Percentiles rank a stretch among this genome's conserved stretches.
phyloP scores from a whole-genome alignment of 1,140 invertebrate genomes.

The Potamilus streckersoni region DNA sequence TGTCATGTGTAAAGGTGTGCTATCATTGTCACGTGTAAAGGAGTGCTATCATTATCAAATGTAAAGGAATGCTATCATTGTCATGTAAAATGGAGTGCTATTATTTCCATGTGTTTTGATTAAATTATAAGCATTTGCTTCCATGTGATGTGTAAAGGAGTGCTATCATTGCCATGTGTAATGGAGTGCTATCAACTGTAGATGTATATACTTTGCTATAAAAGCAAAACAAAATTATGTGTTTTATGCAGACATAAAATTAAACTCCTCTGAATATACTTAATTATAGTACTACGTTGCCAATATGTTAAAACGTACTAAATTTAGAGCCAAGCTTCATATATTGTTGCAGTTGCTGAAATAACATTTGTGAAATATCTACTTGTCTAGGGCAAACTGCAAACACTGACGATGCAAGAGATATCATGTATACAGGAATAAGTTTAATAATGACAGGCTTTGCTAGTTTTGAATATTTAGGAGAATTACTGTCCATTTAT shows the following conservation, averaged over 20 bases:
- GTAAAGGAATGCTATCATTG: too few species aligned
- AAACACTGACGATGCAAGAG: conserved; percentile 1
- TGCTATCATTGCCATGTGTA: too few species aligned
- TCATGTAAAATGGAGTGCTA: too few species aligned
- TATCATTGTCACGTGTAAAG: too few species aligned
- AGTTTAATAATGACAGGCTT: conserved; percentile 13
- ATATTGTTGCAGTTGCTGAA: conserved; percentile 4
- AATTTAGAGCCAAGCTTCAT: not conserved
- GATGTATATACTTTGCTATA: conserved; percentile 8
- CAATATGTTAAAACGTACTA: not conserved
- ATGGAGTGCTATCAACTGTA: conserved; percentile 1
- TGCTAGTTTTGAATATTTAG: conserved; percentile 6
- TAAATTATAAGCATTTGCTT: too few species aligned
- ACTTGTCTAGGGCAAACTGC: conserved; percentile 11
- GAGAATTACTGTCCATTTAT: not conserved
- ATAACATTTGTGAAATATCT: conserved; percentile 2
- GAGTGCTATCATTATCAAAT: too few species aligned
- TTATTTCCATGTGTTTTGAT: too few species aligned
- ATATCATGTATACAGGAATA: conserved; percentile 5
- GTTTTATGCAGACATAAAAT: not conserved
- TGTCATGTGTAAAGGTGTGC: too few species aligned
- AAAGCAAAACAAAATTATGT: not conserved
- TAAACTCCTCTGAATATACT: not conserved
- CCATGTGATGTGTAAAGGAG: too few species aligned
- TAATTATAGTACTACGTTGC: not conserved